Evolutionary conservation across 2,888 invertebrate genomes (phyloP).

Genomic region (Chaetoderma sp.): DNA sequence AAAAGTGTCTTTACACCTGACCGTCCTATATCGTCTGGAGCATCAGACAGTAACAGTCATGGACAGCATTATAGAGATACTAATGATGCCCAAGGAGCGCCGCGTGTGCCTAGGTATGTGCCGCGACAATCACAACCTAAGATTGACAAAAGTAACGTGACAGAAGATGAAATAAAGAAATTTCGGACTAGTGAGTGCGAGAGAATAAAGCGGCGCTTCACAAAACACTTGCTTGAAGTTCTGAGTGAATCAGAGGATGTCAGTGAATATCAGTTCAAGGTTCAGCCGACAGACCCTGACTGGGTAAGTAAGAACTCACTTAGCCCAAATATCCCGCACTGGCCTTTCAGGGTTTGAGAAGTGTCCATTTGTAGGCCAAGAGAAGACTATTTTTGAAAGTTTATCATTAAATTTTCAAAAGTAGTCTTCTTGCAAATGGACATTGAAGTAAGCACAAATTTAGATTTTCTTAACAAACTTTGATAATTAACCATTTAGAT

Average conservation of each 20-base stretch:
- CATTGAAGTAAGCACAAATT: too few relatives aligned
- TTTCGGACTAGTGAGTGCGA: conserved; percentile 53
- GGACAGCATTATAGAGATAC: background rate
- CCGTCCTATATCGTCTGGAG: background rate
- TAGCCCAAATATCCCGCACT: too few relatives aligned
- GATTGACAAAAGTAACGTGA: conserved; percentile 35
- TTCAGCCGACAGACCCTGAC: conserved; percentile 62
- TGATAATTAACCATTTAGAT: too few relatives aligned
- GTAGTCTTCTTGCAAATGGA: too few relatives aligned
- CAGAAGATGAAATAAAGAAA: conserved; percentile 39
- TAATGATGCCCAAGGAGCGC: background rate
- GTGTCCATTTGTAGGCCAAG: too few relatives aligned
- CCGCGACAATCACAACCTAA: conserved; percentile 2
- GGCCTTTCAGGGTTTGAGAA: too few relatives aligned
- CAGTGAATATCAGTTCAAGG: conserved; percentile 40
- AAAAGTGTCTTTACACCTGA: background rate
- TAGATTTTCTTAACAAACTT: too few relatives aligned
- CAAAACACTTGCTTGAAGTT: conserved; percentile 40
- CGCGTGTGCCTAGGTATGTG: background rate
- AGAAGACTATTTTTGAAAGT: too few relatives aligned
- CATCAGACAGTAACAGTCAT: background rate
- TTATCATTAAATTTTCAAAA: too few relatives aligned
- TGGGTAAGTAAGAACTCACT: conserved; percentile 53
- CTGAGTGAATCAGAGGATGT: conserved; percentile 39
- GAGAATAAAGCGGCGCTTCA: conserved; percentile 56